Percentiles rank a stretch among this genome's conserved stretches.
phyloP scores from a whole-genome alignment of 2,888 invertebrate genomes.

The Agrotis ipsilon region DNA sequence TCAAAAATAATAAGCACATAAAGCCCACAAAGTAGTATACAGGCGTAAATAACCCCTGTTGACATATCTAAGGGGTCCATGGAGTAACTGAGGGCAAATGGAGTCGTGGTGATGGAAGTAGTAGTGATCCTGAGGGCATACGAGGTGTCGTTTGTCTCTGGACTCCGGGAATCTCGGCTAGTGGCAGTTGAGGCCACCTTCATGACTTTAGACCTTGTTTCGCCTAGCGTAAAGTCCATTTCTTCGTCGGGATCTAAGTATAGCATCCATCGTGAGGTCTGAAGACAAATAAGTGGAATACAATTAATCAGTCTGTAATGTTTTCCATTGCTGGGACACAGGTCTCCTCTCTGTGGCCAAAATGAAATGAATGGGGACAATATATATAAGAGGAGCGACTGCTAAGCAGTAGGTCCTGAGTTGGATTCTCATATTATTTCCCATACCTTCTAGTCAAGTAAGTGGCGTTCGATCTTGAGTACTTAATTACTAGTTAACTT shows the following conservation, averaged over 20 bases:
- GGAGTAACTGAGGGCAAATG: slow-evolving; percentile 89
- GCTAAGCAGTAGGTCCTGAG: no score
- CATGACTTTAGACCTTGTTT: slow-evolving; percentile 83
- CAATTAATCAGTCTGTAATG: no score
- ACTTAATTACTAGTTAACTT: no score
- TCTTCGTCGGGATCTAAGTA: slow-evolving; percentile 90
- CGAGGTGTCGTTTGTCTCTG: slow-evolving; percentile 51
- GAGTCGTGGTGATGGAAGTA: slow-evolving; percentile 71
- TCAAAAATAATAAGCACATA: slow-evolving; percentile 97
- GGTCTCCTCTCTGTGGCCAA: no score
- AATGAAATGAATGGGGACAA: no score
- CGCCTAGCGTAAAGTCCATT: slow-evolving; percentile 91
- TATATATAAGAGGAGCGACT: no score
- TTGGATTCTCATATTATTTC: no score
- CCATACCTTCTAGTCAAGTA: no score
- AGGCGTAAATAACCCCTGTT: slow-evolving; percentile 94
- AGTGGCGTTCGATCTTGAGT: no score
- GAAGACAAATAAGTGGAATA: slow-evolving; percentile 45
- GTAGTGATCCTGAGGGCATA: slow-evolving; percentile 73
- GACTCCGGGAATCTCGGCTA: slow-evolving; percentile 48
- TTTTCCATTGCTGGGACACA: no score
- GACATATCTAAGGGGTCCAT: slow-evolving; percentile 92
- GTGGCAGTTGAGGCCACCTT: slow-evolving; percentile 60
- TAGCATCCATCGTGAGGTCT: slow-evolving; percentile 91
- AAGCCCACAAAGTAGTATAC: slow-evolving; percentile 93